These are phyloP conservation scores for Venustoraphidia nigricollis DNA, from an alignment of 2,888 invertebrate species.

Conservation along the genomic window DNA sequence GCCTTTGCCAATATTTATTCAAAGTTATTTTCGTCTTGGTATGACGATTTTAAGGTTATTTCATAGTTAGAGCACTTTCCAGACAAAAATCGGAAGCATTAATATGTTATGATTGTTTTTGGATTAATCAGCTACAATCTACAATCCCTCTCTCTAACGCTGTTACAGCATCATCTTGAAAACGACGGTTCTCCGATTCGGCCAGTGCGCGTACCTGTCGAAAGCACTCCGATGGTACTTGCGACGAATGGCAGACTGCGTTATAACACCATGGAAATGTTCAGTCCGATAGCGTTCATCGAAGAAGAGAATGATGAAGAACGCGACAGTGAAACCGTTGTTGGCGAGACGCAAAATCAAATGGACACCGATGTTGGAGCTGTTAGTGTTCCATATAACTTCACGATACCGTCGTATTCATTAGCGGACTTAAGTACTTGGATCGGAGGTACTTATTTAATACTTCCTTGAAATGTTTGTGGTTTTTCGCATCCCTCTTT, in stretches of 20 bases:
- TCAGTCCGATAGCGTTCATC: conserved; percentile 37
- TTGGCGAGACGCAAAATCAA: conserved; percentile 24
- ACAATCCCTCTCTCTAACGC: no score
- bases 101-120: no score
- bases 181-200: no score
- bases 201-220: no score
- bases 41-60: no score
- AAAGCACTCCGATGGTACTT: conserved; percentile 24
- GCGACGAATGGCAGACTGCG: conserved; percentile 7
- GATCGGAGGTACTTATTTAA: conserved; percentile 37
- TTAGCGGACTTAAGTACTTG: conserved; percentile 49
- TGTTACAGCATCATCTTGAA: no score
- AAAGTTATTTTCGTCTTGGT: no score
- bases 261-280: conserved; percentile 26
- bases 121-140: no score
- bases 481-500: neutral
- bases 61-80: no score
- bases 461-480: neutral
- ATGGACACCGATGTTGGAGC: conserved; percentile 22
- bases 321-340: conserved; percentile 18
- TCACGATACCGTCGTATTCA: conserved; percentile 30
- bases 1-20: no score
- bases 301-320: conserved; percentile 20
- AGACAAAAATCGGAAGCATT: no score
- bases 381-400: conserved; percentile 18